Base-by-base conservation (phyloP, 1,140 invertebrate genomes). In the Drosophila cardini region DNA sequence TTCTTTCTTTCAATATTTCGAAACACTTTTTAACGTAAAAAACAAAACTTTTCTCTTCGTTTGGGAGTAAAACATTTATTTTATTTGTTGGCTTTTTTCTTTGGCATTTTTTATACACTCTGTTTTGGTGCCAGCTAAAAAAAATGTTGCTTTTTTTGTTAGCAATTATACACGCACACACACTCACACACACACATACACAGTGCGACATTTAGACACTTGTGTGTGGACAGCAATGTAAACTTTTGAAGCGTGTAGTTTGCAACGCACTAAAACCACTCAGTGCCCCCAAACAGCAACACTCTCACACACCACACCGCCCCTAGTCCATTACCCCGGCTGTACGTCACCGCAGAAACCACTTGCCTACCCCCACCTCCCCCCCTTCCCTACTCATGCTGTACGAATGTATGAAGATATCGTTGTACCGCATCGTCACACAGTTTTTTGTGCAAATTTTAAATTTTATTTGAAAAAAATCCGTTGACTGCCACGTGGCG, bases 161-260 rank as follows among this genome's bases (percentile, higher is more conserved):
- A 42, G 65, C 80, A 80, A 80, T 84, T 83, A 83, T 82, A 74
- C 61, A 62, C 43, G 64, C 64, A 55, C 50, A 55, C 42, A n/a
- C n/a, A n/a, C n/a, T n/a, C 10, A 55, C 36, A 46, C 56, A 74
- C 65, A 74, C 63, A 50, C 55, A 13, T 26, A 16, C 30, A 15
- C n/a, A 48, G 16, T 53, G 43, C 26, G 43, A 53, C 10, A 43
- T 52, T 16, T 13, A 56, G 32, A 57, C 46, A 46, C 30, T 60
- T 9, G 18, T 56, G 36, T 40, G 36, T 56, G 18, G 18, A 42
- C 8, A 34, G 46, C 32, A 50, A 62, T 62, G 65, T 57, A 78
- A 78, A 75, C 67, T 80, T 70, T 78, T 72, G 53, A 75, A 84
- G 76, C 76, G 80, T 84, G 52, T 61, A 69, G 64, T 70, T 80